Evolutionary conservation across 2,888 invertebrate genomes (phyloP), one percentile per base, ranked within the genome.

Genomic region (Lypha dubia): DNA sequence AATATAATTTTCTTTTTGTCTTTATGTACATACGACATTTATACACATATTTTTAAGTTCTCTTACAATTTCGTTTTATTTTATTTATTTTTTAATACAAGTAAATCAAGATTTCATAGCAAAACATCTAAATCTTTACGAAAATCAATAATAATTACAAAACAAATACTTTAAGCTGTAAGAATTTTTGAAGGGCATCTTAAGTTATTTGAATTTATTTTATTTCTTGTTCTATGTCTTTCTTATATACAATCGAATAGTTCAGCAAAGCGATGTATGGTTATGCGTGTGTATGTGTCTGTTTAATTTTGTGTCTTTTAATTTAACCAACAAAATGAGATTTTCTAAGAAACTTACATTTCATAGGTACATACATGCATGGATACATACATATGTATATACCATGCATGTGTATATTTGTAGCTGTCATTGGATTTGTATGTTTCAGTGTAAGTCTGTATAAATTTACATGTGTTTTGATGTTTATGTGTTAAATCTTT

Each of bases 121-220:
- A 44, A 73, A 28, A 49, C 28, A 58, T 71, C 46, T 38, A 58
- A 70, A 71, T 46, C 65, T 65, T 71, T 51, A 28, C 41, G 17
- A 75, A 76, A 84, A 79, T 84, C 83, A 75, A 84, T 79, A 84
- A 79, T 67, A 71, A 79, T 83, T 79, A 67, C 53, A 44, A 58
- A 24, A 63, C 7, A 60, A 60, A 65, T 76, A 20, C 44, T 13
- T 46, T 60, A 79, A 76, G 70, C 24, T 49, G 2, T 1, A 22
- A 13, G 44, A 38, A 41, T 62, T 71, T 76, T 73, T 60, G 35
- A 63, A 63, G 49, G 77, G 77, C 56, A 79, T 70, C 68, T 53
- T 67, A 83, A 70, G 73, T 68, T 63, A 44, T 51, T 20, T 32
- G 32, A 58, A 20, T 44, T 68, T 17, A 62, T 35, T 51, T 38